These are phyloP conservation scores for Mohoua ochrocephala DNA, from an alignment of 2,113 vertebrate species.

Conservation along the genomic window DNA sequence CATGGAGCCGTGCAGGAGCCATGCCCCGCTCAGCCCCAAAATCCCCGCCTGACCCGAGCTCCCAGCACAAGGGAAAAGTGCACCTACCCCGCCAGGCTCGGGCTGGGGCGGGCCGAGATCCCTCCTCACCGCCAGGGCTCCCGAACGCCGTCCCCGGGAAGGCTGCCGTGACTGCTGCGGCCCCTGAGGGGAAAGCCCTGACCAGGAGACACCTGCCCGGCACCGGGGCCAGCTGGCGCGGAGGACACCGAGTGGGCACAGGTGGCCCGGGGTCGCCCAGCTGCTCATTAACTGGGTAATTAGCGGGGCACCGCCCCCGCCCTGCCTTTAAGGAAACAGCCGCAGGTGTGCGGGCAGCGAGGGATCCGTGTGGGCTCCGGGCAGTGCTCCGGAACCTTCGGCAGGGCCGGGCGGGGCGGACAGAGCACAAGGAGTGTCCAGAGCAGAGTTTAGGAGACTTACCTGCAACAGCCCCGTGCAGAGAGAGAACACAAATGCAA, in stretches of 20 bases:
- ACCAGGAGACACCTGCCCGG: fast-evolving
- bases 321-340: fast-evolving
- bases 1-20: fast-evolving
- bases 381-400: fast-evolving
- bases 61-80: fast-evolving
- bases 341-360: neutral
- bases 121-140: fast-evolving
- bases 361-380: fast-evolving
- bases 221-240: fast-evolving
- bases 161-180: neutral
- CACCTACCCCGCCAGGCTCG: neutral
- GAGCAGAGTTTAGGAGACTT: neutral
- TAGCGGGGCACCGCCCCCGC: neutral
- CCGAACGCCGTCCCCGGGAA: fast-evolving
- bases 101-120: neutral
- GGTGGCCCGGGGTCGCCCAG: neutral
- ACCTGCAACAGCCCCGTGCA: neutral
- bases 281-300: fast-evolving
- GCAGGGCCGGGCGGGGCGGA: fast-evolving
- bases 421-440: neutral
- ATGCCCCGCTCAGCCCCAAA: fast-evolving
- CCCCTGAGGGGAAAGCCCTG: neutral
- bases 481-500: neutral
- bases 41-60: fast-evolving
- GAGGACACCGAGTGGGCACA: fast-evolving